These are phyloP conservation scores for Acanthacorydalis orientalis DNA, from an alignment of 2,888 invertebrate genomes.

Conservation along the genomic window DNA sequence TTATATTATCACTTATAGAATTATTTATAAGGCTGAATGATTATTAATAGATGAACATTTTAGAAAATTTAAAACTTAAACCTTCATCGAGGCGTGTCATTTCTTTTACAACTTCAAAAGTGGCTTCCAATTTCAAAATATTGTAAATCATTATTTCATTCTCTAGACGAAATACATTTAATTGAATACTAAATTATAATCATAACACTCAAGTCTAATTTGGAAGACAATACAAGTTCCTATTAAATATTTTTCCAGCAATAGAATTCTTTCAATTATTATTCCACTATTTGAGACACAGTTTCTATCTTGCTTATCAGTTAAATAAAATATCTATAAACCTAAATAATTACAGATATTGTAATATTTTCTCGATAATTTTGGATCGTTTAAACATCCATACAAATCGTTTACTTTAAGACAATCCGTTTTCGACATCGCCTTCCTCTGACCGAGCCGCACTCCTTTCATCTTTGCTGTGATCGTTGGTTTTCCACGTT, in stretches of 20 bases:
- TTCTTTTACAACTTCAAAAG: too few relatives aligned
- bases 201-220: background rate
- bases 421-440: slow-evolving; percentile 47
- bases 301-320: background rate
- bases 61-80: too few relatives aligned
- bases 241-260: background rate
- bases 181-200: too few relatives aligned
- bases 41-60: too few relatives aligned
- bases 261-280: background rate
- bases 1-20: too few relatives aligned
- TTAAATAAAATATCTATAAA: too few relatives aligned
- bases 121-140: too few relatives aligned
- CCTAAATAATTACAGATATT: slow-evolving; percentile 36
- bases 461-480: slow-evolving; percentile 36
- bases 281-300: background rate
- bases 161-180: too few relatives aligned
- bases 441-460: slow-evolving; percentile 41
- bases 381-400: slow-evolving; percentile 35
- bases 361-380: slow-evolving; percentile 32
- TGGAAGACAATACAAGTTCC: background rate
- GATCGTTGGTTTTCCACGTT: slow-evolving; percentile 41
- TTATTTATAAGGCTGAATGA: too few relatives aligned
- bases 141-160: too few relatives aligned
- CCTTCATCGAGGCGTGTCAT: too few relatives aligned
- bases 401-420: slow-evolving; percentile 49